These are phyloP conservation scores for Clarias platycephalus DNA, from an alignment of 2,797 vertebrate species.

Conservation along the genomic window DNA sequence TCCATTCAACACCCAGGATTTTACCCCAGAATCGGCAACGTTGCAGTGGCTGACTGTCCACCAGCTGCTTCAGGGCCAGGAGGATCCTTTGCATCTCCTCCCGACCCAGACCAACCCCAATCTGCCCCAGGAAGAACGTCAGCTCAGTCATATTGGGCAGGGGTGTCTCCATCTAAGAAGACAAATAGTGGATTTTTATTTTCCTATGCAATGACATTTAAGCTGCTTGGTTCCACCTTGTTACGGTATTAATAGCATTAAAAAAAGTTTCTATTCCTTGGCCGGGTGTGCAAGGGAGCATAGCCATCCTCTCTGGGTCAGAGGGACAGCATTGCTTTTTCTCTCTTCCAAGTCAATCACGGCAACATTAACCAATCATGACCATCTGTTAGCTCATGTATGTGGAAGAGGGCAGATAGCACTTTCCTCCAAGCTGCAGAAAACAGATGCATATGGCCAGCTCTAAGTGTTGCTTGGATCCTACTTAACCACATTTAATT, in stretches of 20 bases:
- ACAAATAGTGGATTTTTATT: background rate
- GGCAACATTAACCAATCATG: background rate
- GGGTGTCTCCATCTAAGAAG: conserved; percentile 70
- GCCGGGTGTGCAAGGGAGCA: background rate
- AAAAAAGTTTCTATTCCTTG: background rate
- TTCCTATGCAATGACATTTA: background rate
- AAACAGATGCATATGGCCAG: background rate
- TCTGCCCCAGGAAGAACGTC: conserved; percentile 88
- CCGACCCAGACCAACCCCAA: conserved; percentile 81
- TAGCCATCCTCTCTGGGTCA: background rate
- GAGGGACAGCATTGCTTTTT: background rate
- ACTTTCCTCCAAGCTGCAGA: background rate
- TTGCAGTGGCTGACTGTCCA: conserved; percentile 73
- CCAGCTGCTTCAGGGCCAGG: conserved; percentile 86
- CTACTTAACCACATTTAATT: background rate
- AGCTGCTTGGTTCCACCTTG: background rate
- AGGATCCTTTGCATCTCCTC: conserved; percentile 85
- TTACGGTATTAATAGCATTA: background rate
- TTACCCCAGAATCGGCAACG: conserved; percentile 92
- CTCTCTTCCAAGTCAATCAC: background rate
- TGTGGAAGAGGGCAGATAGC: background rate
- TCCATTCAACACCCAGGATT: conserved; percentile 82
- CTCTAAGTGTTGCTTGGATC: background rate
- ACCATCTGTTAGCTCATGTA: background rate
- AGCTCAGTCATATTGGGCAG: conserved; percentile 85